Percentiles rank a stretch among this genome's conserved stretches.
Conservation (phyloP, 2,797 vertebrate genomes). For the Gymnoscopelus microlampas region DNA sequence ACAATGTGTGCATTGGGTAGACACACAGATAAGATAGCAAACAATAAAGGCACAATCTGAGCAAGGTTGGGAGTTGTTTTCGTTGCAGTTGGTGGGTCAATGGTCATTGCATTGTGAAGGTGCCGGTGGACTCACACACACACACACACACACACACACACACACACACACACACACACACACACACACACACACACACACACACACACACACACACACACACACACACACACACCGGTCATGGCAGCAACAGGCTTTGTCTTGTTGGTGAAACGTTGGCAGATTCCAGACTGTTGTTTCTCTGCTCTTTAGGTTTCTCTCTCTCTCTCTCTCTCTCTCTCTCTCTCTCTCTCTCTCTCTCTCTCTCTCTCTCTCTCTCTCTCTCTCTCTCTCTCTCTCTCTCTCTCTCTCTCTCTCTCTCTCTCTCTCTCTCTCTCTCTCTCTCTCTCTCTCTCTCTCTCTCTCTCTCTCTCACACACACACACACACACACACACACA, state of each 20-base stretch:
- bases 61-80: slow-evolving; percentile 66
- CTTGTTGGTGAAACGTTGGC: slow-evolving; percentile 59
- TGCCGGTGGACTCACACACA: not conserved
- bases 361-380: slow-evolving; percentile 1
- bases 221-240: slow-evolving; percentile 24
- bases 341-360: slow-evolving; percentile 3
- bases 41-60: slow-evolving; percentile 45
- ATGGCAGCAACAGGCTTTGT: slow-evolving; percentile 62
- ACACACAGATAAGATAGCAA: too few relatives aligned
- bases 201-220: slow-evolving; percentile 26
- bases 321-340: not conserved
- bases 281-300: slow-evolving; percentile 68
- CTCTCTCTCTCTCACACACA: not conserved
- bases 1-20: too few relatives aligned
- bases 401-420: slow-evolving; percentile 3
- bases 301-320: slow-evolving; percentile 40
- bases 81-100: slow-evolving; percentile 61
- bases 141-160: not conserved
- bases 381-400: not conserved
- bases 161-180: not conserved
- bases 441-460: slow-evolving; percentile 4
- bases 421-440: slow-evolving; percentile 7
- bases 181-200: slow-evolving; percentile 3
- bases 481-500: too few relatives aligned
- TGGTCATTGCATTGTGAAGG: slow-evolving; percentile 54